A percentile compares a stretch with the other conserved stretches of the same genome.
Evolutionary conservation across 2,888 invertebrate genomes (phyloP).

Genomic region (Taenaris catops): DNA sequence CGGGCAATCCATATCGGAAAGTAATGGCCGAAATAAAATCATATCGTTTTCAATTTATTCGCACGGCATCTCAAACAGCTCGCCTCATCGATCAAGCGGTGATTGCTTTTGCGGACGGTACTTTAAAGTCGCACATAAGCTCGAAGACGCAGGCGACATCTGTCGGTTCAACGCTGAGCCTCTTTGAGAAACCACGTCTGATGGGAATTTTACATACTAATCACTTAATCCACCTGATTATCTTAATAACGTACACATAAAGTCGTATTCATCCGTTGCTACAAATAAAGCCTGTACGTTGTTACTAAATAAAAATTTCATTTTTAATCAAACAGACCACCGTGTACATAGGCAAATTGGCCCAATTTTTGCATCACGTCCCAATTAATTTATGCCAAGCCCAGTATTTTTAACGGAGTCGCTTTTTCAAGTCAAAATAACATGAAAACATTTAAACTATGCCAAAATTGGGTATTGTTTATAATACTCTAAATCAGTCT

Average conservation of each 20-base stretch:
- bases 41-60: conserved; percentile 38
- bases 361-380: conserved; percentile 37
- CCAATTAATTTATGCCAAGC: conserved; percentile 53
- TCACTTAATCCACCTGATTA: no score
- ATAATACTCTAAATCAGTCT: no score
- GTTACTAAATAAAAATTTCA: not conserved
- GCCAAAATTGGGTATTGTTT: no score
- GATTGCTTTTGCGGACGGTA: conserved; percentile 69
- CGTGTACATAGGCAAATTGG: conserved; percentile 71
- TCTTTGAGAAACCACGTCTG: no score
- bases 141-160: conserved; percentile 78
- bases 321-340: conserved; percentile 24
- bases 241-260: no score
- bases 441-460: not conserved
- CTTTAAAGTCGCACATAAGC: conserved; percentile 77
- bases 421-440: not conserved
- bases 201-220: no score
- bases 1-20: conserved; percentile 17
- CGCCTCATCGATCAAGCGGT: conserved; percentile 54
- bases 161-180: no score
- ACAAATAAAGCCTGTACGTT: no score
- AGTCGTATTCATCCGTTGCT: no score
- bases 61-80: conserved; percentile 38
- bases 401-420: not conserved
- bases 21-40: conserved; percentile 29